A percentile compares a stretch with the other conserved stretches of the same genome.
Evolutionary conservation across 2,888 invertebrate genomes (phyloP).

Genomic region (Tolmerus cingulatus): DNA sequence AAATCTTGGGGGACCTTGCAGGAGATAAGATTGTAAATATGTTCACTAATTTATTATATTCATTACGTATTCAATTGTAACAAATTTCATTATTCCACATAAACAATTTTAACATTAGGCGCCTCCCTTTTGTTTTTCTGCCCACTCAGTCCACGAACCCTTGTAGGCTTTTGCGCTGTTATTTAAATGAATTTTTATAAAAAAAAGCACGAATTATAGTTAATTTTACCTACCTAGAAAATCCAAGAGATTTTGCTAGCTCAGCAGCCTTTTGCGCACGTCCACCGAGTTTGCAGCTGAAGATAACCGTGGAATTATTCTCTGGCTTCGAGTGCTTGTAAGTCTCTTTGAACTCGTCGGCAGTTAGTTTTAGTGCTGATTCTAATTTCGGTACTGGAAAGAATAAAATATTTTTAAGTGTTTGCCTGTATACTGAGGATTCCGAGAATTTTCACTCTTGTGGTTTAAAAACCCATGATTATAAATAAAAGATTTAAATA

Average conservation of each 20-base stretch:
- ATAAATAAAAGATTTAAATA: too few species aligned
- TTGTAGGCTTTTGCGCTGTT: conserved; percentile 59
- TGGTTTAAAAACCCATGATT: too few species aligned
- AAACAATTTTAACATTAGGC: not conserved
- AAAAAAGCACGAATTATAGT: conserved; percentile 39
- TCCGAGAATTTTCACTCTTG: too few species aligned
- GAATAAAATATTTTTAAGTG: not conserved
- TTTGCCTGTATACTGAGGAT: too few species aligned
- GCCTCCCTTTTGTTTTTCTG: conserved; percentile 53
- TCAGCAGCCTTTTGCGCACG: conserved; percentile 73
- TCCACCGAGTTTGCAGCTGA: conserved; percentile 75
- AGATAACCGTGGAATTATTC: conserved; percentile 69
- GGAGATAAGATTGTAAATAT: conserved; percentile 52
- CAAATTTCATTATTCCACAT: not conserved
- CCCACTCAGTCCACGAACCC: conserved; percentile 64
- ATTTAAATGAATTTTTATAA: not conserved
- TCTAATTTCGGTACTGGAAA: conserved; percentile 57
- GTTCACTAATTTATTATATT: conserved; percentile 11
- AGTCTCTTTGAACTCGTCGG: conserved; percentile 59
- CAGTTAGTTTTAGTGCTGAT: conserved; percentile 55
- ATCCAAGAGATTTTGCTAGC: conserved; percentile 60
- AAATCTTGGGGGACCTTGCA: conserved; percentile 76
- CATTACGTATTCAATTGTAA: not conserved
- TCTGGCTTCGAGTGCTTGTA: conserved; percentile 68
- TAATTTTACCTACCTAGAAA: conserved; percentile 59